phyloP scores from a whole-genome alignment of 2,888 invertebrate genomes.

The Cephus nigrinus region DNA sequence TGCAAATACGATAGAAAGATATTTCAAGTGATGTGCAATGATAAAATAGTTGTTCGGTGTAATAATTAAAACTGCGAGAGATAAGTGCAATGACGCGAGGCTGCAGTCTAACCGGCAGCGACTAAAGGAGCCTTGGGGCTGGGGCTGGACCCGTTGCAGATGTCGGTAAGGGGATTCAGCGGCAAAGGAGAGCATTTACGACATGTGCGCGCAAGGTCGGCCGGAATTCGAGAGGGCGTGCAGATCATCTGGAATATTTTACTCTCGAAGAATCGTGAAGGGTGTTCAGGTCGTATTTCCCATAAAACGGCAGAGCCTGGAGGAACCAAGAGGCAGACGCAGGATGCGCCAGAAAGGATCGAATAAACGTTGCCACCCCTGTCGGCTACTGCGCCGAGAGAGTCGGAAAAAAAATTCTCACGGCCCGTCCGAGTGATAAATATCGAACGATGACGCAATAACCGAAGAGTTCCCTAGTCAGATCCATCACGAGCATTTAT shows the following conservation, averaged over 20 bases:
- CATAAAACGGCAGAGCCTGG: not conserved
- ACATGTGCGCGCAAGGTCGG: constrained; percentile 1
- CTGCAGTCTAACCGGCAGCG: too few species aligned
- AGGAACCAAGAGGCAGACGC: not conserved
- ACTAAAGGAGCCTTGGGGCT: not conserved
- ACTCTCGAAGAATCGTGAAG: not conserved
- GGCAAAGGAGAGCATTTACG: not conserved
- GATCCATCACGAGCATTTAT: not conserved
- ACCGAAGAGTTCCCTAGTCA: not conserved
- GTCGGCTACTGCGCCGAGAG: not conserved
- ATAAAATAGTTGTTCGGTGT: not conserved
- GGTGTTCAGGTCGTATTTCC: not conserved
- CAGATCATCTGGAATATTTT: not conserved
- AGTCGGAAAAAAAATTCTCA: not conserved
- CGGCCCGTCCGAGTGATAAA: not conserved
- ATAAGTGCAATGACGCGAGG: not conserved
- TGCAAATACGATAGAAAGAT: constrained; percentile 32
- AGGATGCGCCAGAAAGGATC: not conserved
- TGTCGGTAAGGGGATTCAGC: not conserved
- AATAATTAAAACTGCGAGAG: not conserved
- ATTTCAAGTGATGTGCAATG: not conserved
- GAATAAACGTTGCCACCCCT: not conserved
- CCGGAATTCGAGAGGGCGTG: not conserved
- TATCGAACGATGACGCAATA: not conserved
- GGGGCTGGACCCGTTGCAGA: not conserved